Evolutionary conservation across 2,888 invertebrate genomes (phyloP).

Genomic region (Drosophila affinis): DNA sequence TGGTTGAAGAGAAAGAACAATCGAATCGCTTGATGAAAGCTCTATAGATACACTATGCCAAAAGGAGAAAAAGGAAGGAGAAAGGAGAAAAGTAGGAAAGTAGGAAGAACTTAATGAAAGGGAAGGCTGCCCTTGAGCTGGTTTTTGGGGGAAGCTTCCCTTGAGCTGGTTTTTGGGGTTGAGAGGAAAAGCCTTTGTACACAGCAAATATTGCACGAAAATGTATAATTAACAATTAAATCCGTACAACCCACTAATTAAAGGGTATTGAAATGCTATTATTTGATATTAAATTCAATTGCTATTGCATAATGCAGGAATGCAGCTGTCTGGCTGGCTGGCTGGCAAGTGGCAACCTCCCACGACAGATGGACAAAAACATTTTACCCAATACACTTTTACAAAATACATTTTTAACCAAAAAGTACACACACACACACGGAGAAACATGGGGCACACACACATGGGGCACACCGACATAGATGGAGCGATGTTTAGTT

Average conservation of each 20-base stretch:
- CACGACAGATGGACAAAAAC: conserved; percentile 30
- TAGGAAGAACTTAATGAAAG: background rate
- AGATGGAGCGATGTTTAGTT: conserved; percentile 38
- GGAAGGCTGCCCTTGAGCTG: no score
- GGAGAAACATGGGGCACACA: background rate
- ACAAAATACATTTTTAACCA: conserved; percentile 44
- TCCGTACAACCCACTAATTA: background rate
- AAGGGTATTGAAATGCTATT: conserved; percentile 22
- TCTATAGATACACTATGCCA: background rate
- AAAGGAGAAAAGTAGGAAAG: background rate
- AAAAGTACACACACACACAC: conserved; percentile 15
- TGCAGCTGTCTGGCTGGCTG: conserved; percentile 26
- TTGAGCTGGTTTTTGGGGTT: background rate
- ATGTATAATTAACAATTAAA: background rate
- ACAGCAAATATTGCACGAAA: background rate
- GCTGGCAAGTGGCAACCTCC: conserved; percentile 39
- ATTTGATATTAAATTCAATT: conserved; percentile 72
- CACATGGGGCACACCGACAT: background rate
- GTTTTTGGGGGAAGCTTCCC: no score
- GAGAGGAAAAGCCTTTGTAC: background rate
- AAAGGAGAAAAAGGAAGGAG: no score
- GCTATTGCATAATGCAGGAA: conserved; percentile 65
- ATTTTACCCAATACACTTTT: conserved; percentile 55
- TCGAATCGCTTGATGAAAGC: background rate
- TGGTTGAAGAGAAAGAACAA: conserved; percentile 10